phyloP scores from a whole-genome alignment of 2,113 vertebrate species.

The Polypterus bichir region DNA sequence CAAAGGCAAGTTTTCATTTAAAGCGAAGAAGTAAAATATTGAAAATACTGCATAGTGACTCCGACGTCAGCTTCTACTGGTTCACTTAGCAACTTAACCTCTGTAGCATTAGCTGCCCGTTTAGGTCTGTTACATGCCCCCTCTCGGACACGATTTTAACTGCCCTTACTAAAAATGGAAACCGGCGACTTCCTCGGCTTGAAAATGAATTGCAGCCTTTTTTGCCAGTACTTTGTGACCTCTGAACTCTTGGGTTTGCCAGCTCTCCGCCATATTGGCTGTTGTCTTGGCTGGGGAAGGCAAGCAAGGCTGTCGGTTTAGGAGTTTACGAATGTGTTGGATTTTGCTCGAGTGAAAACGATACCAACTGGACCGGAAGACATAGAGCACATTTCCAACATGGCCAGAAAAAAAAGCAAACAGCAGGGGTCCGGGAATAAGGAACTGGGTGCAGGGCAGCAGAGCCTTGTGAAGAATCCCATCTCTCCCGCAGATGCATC shows the following conservation, averaged over 20 bases:
- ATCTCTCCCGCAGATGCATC: constrained; percentile 53
- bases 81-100: too few species aligned
- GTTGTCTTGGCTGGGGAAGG: constrained; percentile 78
- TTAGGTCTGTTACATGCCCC: background rate
- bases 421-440: constrained; percentile 53
- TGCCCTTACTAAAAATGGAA: constrained; percentile 51
- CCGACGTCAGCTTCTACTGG: too few species aligned
- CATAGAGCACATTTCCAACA: constrained; percentile 31
- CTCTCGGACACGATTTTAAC: background rate
- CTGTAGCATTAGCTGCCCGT: too few species aligned
- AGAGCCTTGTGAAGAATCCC: constrained; percentile 51
- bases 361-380: constrained; percentile 45
- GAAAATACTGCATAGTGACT: too few species aligned
- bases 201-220: constrained; percentile 26
- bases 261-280: constrained; percentile 89
- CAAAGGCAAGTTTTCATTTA: too few species aligned
- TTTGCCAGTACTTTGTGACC: constrained; percentile 56
- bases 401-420: constrained; percentile 82
- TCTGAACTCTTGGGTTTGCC: constrained; percentile 60
- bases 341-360: constrained; percentile 31
- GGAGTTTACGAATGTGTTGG: constrained; percentile 47
- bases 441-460: constrained; percentile 51
- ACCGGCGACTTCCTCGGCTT: constrained; percentile 22
- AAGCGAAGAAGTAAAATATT: too few species aligned
- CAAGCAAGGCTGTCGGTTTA: constrained; percentile 48